Percentiles rank a stretch among this genome's conserved stretches.
Evolutionary conservation across 2,888 invertebrate species (phyloP).

Genomic region (Stratiomys singularior): DNA sequence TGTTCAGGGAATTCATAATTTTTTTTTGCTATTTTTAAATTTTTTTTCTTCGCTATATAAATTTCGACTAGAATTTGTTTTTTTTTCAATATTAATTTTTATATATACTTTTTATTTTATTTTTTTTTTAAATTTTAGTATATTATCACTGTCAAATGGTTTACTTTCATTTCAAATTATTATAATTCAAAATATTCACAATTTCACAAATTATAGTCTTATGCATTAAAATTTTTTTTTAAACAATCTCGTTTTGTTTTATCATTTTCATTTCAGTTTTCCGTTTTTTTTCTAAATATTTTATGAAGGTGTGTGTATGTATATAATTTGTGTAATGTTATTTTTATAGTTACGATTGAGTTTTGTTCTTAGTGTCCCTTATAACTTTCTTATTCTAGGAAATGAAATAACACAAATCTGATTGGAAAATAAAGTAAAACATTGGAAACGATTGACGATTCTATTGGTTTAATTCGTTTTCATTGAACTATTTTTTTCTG

Average conservation of each 20-base stretch:
- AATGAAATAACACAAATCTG: background rate
- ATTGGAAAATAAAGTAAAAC: slow-evolving; percentile 11
- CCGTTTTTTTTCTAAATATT: background rate
- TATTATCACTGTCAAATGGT: slow-evolving; percentile 47
- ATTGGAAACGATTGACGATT: background rate
- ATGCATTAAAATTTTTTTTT: background rate
- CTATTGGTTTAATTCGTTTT: background rate
- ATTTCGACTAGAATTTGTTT: slow-evolving; percentile 44
- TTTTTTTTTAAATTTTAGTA: slow-evolving; percentile 27
- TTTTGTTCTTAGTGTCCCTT: background rate
- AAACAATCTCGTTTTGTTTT: background rate
- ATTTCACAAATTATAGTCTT: slow-evolving; percentile 41
- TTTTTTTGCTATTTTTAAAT: slow-evolving; percentile 30
- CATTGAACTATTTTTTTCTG: background rate
- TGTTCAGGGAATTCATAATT: slow-evolving; percentile 23
- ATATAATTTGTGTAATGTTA: slow-evolving; percentile 32
- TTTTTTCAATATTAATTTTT: slow-evolving; percentile 33
- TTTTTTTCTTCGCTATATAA: slow-evolving; percentile 44
- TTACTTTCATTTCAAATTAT: slow-evolving; percentile 35
- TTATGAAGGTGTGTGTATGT: slow-evolving; percentile 25
- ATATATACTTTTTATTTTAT: slow-evolving; percentile 33
- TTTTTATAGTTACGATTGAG: slow-evolving; percentile 39
- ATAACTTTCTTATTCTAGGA: slow-evolving; percentile 4
- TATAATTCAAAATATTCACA: slow-evolving; percentile 42
- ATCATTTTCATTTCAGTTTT: background rate